These are phyloP conservation scores for Adelges cooleyi DNA, from an alignment of 1,140 invertebrate genomes.

Conservation along the genomic window DNA sequence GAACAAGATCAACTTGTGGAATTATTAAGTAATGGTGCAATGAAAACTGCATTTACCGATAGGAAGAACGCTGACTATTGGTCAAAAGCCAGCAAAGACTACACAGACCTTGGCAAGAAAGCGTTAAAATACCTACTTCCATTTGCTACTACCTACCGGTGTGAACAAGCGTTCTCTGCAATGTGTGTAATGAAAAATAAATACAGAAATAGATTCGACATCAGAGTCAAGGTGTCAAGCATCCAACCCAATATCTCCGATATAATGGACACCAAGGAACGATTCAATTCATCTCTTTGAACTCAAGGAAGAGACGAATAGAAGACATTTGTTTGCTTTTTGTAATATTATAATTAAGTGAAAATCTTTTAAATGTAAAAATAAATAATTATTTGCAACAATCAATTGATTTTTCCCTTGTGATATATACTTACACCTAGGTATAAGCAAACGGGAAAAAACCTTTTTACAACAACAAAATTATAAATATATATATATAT, in stretches of 20 bases:
- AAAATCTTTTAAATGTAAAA: too few species aligned
- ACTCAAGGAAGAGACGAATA: too few species aligned
- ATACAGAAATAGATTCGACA: neutral
- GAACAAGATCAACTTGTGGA: neutral
- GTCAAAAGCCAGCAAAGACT: neutral
- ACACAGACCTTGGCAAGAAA: neutral
- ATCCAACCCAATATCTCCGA: neutral
- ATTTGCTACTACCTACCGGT: neutral
- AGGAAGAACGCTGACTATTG: neutral
- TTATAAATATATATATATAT: too few species aligned
- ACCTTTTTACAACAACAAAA: too few species aligned
- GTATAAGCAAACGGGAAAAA: too few species aligned
- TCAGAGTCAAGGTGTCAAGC: neutral
- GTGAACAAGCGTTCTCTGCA: neutral
- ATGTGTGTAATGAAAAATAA: neutral
- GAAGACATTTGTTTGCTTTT: too few species aligned
- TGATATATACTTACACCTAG: too few species aligned
- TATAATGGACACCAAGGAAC: neutral
- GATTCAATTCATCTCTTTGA: neutral
- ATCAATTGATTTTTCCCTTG: too few species aligned
- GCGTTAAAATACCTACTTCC: neutral
- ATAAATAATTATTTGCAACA: too few species aligned
- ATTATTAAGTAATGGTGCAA: neutral
- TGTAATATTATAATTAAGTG: too few species aligned
- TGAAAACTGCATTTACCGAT: neutral